These are phyloP conservation scores for Sisyra terminalis DNA, from an alignment of 2,888 invertebrate species.

Conservation along the genomic window DNA sequence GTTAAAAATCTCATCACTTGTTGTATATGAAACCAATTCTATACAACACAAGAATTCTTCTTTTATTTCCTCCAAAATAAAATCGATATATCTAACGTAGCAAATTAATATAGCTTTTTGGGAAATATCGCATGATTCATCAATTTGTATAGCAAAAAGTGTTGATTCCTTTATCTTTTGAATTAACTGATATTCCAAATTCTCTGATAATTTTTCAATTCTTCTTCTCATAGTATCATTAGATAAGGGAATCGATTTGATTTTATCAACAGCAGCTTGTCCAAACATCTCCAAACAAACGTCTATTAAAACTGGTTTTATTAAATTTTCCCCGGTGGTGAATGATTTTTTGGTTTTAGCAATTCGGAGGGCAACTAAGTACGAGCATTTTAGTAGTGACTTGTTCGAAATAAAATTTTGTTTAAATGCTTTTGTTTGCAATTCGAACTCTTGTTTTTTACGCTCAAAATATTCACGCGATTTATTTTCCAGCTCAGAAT, in stretches of 20 bases:
- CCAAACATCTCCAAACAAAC: constrained; percentile 9
- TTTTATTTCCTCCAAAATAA: constrained; percentile 8
- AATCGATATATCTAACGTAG: too few relatives aligned
- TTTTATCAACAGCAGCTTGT: constrained; percentile 5
- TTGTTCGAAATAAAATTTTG: too few relatives aligned
- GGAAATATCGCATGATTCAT: constrained; percentile 9
- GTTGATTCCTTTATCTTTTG: constrained; percentile 7
- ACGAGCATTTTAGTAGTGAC: constrained; percentile 10
- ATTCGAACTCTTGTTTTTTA: too few relatives aligned
- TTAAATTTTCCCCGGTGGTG: constrained; percentile 9
- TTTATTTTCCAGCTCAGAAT: constrained; percentile 10
- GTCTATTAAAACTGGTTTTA: constrained; percentile 9
- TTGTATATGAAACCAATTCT: constrained; percentile 8
- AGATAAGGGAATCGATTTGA: constrained; percentile 9
- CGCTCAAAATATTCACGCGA: constrained; percentile 11
- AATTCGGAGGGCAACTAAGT: constrained; percentile 7
- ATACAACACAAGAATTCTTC: constrained; percentile 11
- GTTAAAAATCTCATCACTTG: constrained; percentile 10
- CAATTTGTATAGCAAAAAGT: constrained; percentile 11
- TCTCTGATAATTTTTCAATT: constrained; percentile 10
- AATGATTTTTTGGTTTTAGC: constrained; percentile 9
- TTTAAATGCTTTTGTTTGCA: too few relatives aligned
- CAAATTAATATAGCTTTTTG: constrained; percentile 8
- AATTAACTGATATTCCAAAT: constrained; percentile 8
- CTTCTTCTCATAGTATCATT: constrained; percentile 9